Evolutionary conservation across 1,140 invertebrate species (phyloP).

Genomic region (Lithobius niger): DNA sequence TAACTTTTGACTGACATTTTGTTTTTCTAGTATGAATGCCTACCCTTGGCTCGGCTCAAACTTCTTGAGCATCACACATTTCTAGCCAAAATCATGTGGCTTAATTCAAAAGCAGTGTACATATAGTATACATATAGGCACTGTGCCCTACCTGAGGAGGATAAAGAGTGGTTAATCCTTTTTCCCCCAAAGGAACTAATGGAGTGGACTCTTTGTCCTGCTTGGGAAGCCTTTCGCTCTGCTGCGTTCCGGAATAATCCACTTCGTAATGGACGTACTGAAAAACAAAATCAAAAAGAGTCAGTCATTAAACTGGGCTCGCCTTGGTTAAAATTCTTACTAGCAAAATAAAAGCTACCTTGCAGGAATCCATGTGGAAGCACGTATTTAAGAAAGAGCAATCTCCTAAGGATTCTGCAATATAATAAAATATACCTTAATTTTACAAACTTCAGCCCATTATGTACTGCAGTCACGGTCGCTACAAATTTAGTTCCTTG

Average conservation of each 20-base stretch:
- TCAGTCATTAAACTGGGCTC: neutral
- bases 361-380: slow-evolving; percentile 98
- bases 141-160: slow-evolving; percentile 7
- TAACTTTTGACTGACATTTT: too few relatives aligned
- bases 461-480: too few relatives aligned
- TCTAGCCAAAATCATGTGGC: too few relatives aligned
- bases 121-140: too few relatives aligned
- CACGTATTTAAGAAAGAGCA: slow-evolving; percentile 97
- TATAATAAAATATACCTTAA: neutral
- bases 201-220: slow-evolving; percentile 22
- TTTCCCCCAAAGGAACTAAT: slow-evolving; percentile 8
- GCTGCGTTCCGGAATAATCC: slow-evolving; percentile 43
- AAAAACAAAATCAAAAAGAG: slow-evolving; percentile 23
- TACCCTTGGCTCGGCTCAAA: too few relatives aligned
- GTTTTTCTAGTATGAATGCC: too few relatives aligned
- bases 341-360: slow-evolving; percentile 31
- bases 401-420: slow-evolving; percentile 72
- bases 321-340: neutral
- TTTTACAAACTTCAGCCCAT: too few relatives aligned
- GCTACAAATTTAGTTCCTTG: too few relatives aligned
- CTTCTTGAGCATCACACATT: too few relatives aligned
- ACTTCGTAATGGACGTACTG: slow-evolving; percentile 92
- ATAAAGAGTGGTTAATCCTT: slow-evolving; percentile 4
- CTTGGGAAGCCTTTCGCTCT: neutral
- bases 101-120: too few relatives aligned